Evolutionary conservation across 2,113 vertebrate genomes (phyloP).

Genomic region (Numenius arquata): DNA sequence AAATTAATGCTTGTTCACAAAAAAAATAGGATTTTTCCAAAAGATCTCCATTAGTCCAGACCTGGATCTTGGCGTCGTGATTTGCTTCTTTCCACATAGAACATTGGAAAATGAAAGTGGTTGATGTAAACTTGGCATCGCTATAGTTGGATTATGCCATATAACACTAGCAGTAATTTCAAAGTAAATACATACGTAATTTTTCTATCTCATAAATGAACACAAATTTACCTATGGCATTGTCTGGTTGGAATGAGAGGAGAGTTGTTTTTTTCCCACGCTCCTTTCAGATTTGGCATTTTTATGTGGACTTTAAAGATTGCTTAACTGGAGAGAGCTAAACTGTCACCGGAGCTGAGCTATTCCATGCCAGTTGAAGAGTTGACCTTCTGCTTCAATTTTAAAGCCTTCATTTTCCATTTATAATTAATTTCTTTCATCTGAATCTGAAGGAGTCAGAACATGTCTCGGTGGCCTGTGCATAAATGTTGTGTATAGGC

Average conservation of each 20-base stretch:
- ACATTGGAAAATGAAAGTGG: neutral
- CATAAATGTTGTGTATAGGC: neutral
- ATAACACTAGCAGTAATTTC: neutral
- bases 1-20: neutral
- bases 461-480: neutral
- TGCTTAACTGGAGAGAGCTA: neutral
- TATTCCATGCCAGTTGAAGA: neutral
- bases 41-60: neutral
- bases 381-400: neutral
- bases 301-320: neutral
- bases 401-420: neutral
- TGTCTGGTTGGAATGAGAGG: neutral
- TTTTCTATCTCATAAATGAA: neutral
- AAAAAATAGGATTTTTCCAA: neutral
- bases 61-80: neutral
- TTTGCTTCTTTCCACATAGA: neutral
- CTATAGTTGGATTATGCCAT: neutral
- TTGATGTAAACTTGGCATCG: neutral
- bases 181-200: neutral
- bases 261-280: neutral
- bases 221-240: neutral
- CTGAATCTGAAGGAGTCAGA: neutral
- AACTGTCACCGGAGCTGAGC: neutral
- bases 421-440: neutral
- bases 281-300: neutral